A percentile compares a stretch with the other conserved stretches of the same genome.
These are phyloP conservation scores for Drosophila pandora DNA, from an alignment of 1,140 invertebrate species.

Conservation along the genomic window DNA sequence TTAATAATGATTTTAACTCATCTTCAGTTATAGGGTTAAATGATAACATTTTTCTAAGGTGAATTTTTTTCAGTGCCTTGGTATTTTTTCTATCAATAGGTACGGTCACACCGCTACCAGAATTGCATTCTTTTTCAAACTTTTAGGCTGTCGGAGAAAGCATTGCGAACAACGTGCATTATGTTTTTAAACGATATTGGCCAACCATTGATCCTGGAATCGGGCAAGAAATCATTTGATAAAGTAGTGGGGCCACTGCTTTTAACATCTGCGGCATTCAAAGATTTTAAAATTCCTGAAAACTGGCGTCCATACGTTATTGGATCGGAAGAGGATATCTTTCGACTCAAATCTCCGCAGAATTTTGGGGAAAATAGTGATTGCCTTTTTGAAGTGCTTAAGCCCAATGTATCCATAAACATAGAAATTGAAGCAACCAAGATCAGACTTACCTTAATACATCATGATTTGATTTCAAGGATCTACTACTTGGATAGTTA, in stretches of 20 bases:
- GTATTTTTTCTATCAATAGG: background rate
- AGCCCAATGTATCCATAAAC: conserved; percentile 13
- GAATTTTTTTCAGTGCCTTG: background rate
- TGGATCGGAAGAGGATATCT: conserved; percentile 37
- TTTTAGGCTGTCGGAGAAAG: too few species aligned
- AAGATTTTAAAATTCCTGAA: conserved; percentile 15
- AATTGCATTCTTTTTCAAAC: background rate
- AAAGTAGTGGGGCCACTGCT: conserved; percentile 36
- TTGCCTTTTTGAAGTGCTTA: conserved; percentile 8
- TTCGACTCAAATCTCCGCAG: background rate
- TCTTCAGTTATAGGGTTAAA: too few species aligned
- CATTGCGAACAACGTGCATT: background rate
- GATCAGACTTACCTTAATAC: conserved; percentile 40
- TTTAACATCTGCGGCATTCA: conserved; percentile 51
- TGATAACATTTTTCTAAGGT: background rate
- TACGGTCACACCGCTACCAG: conserved; percentile 1
- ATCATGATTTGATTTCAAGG: background rate
- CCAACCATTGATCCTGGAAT: conserved; percentile 48
- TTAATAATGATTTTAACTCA: background rate
- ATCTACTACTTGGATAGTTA: conserved; percentile 51
- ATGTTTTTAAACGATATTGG: conserved; percentile 69
- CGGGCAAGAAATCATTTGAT: conserved; percentile 7
- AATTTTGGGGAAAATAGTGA: background rate
- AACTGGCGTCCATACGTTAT: conserved; percentile 37
- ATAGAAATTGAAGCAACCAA: conserved; percentile 1